Conservation (phyloP, 1,140 invertebrate genomes). For the Apis cerana region DNA sequence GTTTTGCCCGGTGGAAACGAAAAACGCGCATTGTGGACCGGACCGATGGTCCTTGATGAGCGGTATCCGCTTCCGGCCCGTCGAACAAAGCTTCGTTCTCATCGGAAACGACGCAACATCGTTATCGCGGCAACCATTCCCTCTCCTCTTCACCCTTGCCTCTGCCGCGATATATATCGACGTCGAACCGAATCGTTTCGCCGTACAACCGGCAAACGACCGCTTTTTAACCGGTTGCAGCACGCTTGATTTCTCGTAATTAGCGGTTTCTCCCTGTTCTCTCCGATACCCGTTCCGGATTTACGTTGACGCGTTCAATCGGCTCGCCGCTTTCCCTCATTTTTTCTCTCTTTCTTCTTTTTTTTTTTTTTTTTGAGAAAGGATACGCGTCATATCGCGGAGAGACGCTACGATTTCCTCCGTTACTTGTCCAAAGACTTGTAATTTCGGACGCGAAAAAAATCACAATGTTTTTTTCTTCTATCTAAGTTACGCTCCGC, state of each 20-base stretch:
- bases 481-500: no score
- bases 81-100: slow-evolving; percentile 75
- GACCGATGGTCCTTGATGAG: slow-evolving; percentile 76
- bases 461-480: no score
- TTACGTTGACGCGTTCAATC: no score
- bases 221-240: background rate
- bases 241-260: slow-evolving; percentile 8
- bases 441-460: no score
- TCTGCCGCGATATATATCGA: slow-evolving; percentile 8
- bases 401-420: no score
- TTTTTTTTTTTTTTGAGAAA: no score
- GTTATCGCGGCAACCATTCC: slow-evolving; percentile 70
- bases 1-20: slow-evolving; percentile 22
- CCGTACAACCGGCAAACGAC: background rate
- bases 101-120: slow-evolving; percentile 74
- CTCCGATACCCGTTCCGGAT: no score
- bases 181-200: background rate
- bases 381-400: no score
- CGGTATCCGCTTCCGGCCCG: slow-evolving; percentile 76
- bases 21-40: slow-evolving; percentile 55
- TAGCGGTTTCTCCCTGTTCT: background rate
- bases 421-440: no score
- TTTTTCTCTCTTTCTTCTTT: no score
- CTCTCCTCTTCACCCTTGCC: background rate
- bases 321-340: no score